Base-by-base conservation (phyloP, 1,140 invertebrate genomes). In the Neocloeon triangulifer region DNA sequence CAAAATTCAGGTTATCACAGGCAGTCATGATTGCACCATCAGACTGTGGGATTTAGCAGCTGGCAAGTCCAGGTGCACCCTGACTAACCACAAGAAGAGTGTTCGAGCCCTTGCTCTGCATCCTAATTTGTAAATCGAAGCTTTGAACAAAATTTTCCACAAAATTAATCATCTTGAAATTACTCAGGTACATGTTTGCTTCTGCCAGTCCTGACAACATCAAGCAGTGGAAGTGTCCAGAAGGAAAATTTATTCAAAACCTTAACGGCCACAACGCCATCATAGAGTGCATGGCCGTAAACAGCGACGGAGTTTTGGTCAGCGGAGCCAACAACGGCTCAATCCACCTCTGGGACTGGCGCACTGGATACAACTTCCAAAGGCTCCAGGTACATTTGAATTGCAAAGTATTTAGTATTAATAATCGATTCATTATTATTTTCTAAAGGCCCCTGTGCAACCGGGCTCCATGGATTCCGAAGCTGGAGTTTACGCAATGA, bases 381-480 rank as follows among this genome's bases (percentile, higher is more conserved):
- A 64, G 84, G 41, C 50, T 84, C 32, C 64, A 69, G 52, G 64
- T 67, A n/a, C n/a, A n/a, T n/a, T n/a, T n/a, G n/a, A n/a, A n/a
- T n/a, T n/a, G n/a, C n/a, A n/a, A 34, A 39, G 44, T 39, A 10
- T 36, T 17, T 9, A 29, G 27, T n/a, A 9, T 32, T 23, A 32
- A 32, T 14, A 32, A 25, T 23, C 10, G 30, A 12, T 25, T 32
- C 19, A 3, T 25, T 22, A 1, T 12, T 40, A 12, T 36, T 27
- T 39, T 25, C 36, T 55, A 22, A 71, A 94, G 66, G 73, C 86
- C 2, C 74, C 80, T 9, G 84, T 91, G 2, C 92, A 99, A 53
- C 91, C 94, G 1, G 95, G 92, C n/a, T 98, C 91, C 2, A 96
- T 99, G 72, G 94, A 98, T 51, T 94, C 84, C 30, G 92, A 99